Evolutionary conservation across 2,888 invertebrate genomes (phyloP).

Genomic region (Leptura quadrifasciata): DNA sequence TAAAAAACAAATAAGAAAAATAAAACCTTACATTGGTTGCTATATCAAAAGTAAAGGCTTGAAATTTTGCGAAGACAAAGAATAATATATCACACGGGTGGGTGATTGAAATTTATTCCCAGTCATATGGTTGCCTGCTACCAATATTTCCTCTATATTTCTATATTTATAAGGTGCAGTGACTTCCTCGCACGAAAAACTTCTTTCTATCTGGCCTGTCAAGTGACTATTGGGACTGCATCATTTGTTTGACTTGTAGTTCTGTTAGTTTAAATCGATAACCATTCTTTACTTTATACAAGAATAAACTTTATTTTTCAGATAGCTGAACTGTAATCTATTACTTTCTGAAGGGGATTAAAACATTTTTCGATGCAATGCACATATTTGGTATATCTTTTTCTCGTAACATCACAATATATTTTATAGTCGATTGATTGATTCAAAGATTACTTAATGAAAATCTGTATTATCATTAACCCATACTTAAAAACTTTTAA

Average conservation of each 20-base stretch:
- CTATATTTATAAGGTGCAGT: constrained; percentile 45
- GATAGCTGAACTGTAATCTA: constrained; percentile 9
- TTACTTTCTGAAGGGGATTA: not conserved
- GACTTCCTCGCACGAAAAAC: constrained; percentile 35
- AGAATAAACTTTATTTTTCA: constrained; percentile 12
- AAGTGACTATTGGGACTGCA: constrained; percentile 28
- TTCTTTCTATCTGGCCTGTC: constrained; percentile 38
- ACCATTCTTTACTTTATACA: constrained; percentile 17
- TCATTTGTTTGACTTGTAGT: constrained; percentile 34
- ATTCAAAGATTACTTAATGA: too few species aligned
- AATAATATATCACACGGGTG: constrained; percentile 24
- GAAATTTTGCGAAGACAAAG: constrained; percentile 12
- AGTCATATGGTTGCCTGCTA: constrained; percentile 41
- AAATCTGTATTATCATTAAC: too few species aligned
- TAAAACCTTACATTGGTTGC: constrained; percentile 7
- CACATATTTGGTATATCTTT: too few species aligned
- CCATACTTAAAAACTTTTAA: too few species aligned
- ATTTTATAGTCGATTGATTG: too few species aligned
- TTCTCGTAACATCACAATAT: too few species aligned
- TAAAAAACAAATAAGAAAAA: not conserved
- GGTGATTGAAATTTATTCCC: constrained; percentile 44
- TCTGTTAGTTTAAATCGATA: constrained; percentile 22
- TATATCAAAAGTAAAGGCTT: constrained; percentile 29
- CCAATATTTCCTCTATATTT: constrained; percentile 43
- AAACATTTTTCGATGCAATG: not conserved